Conservation (phyloP, 2,888 invertebrate species). For the Cylindroiulus punctatus region DNA sequence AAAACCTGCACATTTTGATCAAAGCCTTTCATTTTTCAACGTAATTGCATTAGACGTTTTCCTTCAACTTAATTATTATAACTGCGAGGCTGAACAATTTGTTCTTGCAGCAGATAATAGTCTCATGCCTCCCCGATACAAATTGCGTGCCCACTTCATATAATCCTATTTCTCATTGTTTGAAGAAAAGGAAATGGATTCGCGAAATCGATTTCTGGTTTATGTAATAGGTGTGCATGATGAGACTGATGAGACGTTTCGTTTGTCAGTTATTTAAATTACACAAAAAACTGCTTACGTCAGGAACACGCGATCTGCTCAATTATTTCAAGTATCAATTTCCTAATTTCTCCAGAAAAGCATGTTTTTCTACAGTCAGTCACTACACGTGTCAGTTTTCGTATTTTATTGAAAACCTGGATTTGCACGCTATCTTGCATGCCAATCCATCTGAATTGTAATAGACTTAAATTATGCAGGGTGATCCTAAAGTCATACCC, state of each 20-base stretch:
- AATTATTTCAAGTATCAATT: background rate
- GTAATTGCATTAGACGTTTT: conserved; percentile 32
- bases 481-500: too few species aligned
- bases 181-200: background rate
- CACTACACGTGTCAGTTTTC: too few species aligned
- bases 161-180: background rate
- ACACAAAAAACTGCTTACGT: background rate
- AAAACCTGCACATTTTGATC: conserved; percentile 14
- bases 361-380: too few species aligned
- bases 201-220: conserved; percentile 1
- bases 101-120: background rate
- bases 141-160: background rate
- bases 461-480: too few species aligned
- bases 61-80: conserved; percentile 32
- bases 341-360: background rate
- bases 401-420: too few species aligned
- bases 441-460: too few species aligned
- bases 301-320: background rate
- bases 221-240: background rate
- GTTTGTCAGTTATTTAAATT: background rate
- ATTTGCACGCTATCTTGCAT: too few species aligned
- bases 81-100: conserved; percentile 3
- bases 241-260: background rate
- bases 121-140: background rate
- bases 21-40: conserved; percentile 22